A percentile compares a stretch with the other conserved stretches of the same genome.
These are phyloP conservation scores for Diglossa cyanea DNA, from an alignment of 2,797 vertebrate genomes.

Conservation along the genomic window DNA sequence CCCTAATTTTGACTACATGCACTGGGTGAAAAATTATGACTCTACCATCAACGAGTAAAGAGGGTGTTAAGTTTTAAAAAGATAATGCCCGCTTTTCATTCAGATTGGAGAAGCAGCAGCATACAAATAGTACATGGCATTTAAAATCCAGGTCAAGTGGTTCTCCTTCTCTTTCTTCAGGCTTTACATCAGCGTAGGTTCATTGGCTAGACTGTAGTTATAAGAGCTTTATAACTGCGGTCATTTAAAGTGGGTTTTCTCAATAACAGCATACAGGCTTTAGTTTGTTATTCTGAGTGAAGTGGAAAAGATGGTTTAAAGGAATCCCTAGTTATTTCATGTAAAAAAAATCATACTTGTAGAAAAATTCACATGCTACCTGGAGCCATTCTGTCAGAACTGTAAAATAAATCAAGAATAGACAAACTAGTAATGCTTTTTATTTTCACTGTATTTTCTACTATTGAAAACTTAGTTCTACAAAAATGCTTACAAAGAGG, in stretches of 20 bases:
- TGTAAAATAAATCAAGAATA: not conserved
- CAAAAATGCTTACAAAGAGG: not conserved
- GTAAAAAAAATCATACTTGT: not conserved
- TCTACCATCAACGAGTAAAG: not conserved
- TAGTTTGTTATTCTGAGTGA: not conserved
- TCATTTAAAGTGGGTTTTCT: not conserved
- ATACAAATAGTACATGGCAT: not conserved
- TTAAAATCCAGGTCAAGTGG: not conserved
- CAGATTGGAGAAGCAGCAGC: not conserved
- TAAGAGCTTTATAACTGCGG: not conserved
- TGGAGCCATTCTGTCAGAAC: not conserved
- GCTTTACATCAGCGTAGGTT: not conserved
- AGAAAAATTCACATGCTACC: not conserved
- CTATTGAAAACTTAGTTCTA: not conserved
- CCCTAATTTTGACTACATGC: not conserved
- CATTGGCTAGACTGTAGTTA: not conserved
- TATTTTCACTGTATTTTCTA: not conserved
- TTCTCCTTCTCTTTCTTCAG: not conserved
- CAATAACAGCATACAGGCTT: not conserved
- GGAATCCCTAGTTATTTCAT: not conserved
- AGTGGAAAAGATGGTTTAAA: not conserved
- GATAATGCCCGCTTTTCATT: not conserved
- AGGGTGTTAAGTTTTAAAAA: not conserved
- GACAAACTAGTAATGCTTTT: not conserved
- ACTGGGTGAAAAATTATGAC: not conserved